phyloP scores from a whole-genome alignment of 1,140 invertebrate species.

The Drosophila persimilis region DNA sequence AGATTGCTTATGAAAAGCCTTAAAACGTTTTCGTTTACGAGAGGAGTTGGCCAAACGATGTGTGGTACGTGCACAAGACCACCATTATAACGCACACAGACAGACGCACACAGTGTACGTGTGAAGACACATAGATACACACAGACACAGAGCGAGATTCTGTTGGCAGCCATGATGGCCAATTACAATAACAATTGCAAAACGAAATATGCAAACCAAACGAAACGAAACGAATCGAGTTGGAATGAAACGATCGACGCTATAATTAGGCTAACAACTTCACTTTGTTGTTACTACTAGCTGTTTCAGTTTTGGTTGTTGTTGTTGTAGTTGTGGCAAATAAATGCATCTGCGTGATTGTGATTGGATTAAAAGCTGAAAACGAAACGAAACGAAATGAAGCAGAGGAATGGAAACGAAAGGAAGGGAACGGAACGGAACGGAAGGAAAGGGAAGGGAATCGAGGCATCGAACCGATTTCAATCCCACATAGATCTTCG shows the following conservation, averaged over 20 bases:
- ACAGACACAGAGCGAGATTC: constrained; percentile 2
- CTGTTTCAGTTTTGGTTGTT: neutral
- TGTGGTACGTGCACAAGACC: constrained; percentile 39
- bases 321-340: constrained; percentile 30
- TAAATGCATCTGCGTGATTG: constrained; percentile 81
- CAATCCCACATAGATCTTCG: constrained; percentile 43
- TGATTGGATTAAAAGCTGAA: constrained; percentile 74
- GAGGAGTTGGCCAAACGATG: constrained; percentile 72
- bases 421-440: neutral
- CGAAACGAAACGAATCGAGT: constrained; percentile 12
- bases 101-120: neutral
- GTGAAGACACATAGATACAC: constrained; percentile 1
- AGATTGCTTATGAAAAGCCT: constrained; percentile 67
- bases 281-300: neutral
- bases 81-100: constrained; percentile 36
- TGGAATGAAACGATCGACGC: constrained; percentile 8
- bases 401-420: neutral
- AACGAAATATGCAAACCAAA: constrained; percentile 71
- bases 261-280: constrained; percentile 70
- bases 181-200: constrained; percentile 76
- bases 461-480: constrained; percentile 5
- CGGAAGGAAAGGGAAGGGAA: no score
- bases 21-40: constrained; percentile 80
- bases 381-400: constrained; percentile 22
- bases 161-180: constrained; percentile 68